Conservation (phyloP, 2,113 vertebrate species). For the Hippocampus comes region DNA sequence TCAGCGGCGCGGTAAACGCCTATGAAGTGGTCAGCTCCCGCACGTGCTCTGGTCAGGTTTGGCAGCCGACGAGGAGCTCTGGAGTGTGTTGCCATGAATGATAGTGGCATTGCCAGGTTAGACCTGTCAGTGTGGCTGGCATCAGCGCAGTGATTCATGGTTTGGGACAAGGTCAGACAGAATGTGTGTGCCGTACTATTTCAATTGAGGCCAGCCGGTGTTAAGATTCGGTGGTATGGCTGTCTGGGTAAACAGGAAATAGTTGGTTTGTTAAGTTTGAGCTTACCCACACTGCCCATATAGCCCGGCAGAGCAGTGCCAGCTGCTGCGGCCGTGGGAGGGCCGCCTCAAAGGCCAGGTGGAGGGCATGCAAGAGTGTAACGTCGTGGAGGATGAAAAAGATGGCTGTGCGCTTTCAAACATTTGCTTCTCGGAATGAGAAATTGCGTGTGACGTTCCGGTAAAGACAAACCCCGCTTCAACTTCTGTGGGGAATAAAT, state of each 20-base stretch:
- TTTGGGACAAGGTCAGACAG: conserved; percentile 50
- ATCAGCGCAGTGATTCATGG: conserved; percentile 54
- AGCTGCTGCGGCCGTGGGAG: conserved; percentile 56
- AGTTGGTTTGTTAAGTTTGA: conserved; percentile 59
- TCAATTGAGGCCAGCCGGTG: conserved; percentile 44
- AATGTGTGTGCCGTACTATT: conserved; percentile 46
- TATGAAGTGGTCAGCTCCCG: conserved; percentile 57
- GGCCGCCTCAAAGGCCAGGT: conserved; percentile 46
- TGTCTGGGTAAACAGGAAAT: conserved; percentile 73
- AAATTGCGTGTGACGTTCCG: neutral
- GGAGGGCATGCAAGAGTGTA: conserved; percentile 41
- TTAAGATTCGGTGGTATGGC: conserved; percentile 55
- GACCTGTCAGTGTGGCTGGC: conserved; percentile 59
- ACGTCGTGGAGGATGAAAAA: neutral
- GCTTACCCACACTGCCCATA: conserved; percentile 36
- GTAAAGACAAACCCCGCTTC: neutral
- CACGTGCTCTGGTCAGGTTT: conserved; percentile 54
- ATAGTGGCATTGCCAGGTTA: conserved; percentile 55
- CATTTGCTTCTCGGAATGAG: conserved; percentile 10
- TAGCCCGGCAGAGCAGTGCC: conserved; percentile 38
- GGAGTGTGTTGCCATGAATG: conserved; percentile 58
- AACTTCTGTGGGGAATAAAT: neutral
- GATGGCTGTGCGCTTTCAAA: neutral
- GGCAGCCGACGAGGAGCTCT: conserved; percentile 40
- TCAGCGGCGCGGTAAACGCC: conserved; percentile 21